Evolutionary conservation across 2,113 vertebrate genomes (phyloP), one percentile per base, ranked within the genome.

Genomic region (Megatriorchis doriae): DNA sequence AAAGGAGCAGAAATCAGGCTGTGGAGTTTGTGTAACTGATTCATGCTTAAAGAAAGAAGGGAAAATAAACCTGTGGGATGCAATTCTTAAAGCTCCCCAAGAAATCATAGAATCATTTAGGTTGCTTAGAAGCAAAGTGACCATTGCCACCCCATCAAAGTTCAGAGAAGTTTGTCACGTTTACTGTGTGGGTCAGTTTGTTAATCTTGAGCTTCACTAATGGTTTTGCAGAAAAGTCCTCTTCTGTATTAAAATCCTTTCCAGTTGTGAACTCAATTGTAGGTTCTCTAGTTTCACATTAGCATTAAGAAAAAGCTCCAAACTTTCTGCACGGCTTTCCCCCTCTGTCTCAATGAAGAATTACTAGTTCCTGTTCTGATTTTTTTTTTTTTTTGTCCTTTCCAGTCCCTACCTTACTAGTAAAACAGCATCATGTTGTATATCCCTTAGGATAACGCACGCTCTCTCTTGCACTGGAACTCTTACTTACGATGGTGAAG

Each of bases 121-220:
- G 71, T 2, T 86, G 52, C 59, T 58, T 59, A 3, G 15, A 45
- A 59, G 43, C 22, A 27, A 45, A 65, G 47, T 14, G n/a, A 47
- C 47, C 16, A 18, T 23, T 12, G 7, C 0, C 0, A 13, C 14
- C 12, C 23, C 13, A n/a, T 58, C 13, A 1, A 77, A 61, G 18
- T 34, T 43, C 65, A 80, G 72, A 45, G 22, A 42, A 38, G 14
- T 36, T 62, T 87, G 48, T 55, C 34, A 8, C 1, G 2, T 55
- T 72, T 59, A 4, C 12, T 68, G 2, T 13, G n/a, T 32, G 31
- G 25, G 34, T 74, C 25, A 34, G 16, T 59, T 63, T 50, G 10
- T 25, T 80, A n/a, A 53, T 53, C 25, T 22, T 53, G 48, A 87
- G 8, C 16, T 79, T 75, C 29, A 3, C 31, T 34, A 18, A 53